Percentiles rank a stretch among this genome's conserved stretches.
Evolutionary conservation across 2,113 vertebrate genomes (phyloP).

Genomic region (Bagarius yarrelli): DNA sequence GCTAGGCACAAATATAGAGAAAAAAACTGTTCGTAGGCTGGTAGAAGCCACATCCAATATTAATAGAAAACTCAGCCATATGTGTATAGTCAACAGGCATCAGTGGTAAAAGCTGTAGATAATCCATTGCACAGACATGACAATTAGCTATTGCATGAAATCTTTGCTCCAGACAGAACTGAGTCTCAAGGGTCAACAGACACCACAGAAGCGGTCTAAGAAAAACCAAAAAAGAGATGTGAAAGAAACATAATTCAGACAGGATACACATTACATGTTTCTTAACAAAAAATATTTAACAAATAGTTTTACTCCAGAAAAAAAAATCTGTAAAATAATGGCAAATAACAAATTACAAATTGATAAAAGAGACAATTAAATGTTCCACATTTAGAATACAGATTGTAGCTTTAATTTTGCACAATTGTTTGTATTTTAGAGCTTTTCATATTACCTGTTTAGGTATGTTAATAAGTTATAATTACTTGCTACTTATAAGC

Average conservation of each 20-base stretch:
- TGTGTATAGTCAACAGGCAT: conserved; percentile 86
- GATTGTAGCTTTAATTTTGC: too few relatives aligned
- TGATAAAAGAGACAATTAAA: too few relatives aligned
- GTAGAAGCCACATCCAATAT: conserved; percentile 93
- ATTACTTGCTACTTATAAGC: too few relatives aligned
- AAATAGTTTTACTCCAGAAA: too few relatives aligned
- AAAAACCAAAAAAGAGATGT: neutral
- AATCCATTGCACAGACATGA: conserved; percentile 93
- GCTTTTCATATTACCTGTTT: too few relatives aligned
- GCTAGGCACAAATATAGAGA: neutral
- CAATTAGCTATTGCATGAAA: conserved; percentile 81
- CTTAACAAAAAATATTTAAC: too few relatives aligned
- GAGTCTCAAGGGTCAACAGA: conserved; percentile 85
- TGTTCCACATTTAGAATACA: too few relatives aligned
- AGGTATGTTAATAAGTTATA: too few relatives aligned
- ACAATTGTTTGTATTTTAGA: too few relatives aligned
- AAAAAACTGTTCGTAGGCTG: conserved; percentile 93
- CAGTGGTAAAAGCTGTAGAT: conserved; percentile 89
- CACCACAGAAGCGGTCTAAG: conserved; percentile 84
- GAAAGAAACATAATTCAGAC: neutral
- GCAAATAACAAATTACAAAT: too few relatives aligned
- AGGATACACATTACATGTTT: too few relatives aligned
- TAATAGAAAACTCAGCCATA: conserved; percentile 95
- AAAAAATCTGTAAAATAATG: too few relatives aligned
- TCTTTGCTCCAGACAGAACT: conserved; percentile 91